Percentiles rank a stretch among this genome's conserved stretches.
Conservation (phyloP, 1,140 invertebrate species). For the Drosophila sulfurigaster region DNA sequence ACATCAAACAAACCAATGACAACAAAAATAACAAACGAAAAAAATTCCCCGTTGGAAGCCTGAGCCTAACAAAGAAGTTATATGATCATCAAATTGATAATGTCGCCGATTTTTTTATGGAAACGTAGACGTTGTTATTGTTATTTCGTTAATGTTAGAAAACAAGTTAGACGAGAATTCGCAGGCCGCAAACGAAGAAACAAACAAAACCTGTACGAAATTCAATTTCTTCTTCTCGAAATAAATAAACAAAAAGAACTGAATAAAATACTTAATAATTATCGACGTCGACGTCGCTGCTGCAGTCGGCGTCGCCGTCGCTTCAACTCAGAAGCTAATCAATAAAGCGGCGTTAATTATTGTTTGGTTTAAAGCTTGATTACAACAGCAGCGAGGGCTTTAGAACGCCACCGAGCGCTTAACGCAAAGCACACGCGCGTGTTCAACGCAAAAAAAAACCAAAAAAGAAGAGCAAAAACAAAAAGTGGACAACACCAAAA, state of each 20-base stretch:
- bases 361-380: constrained; percentile 81
- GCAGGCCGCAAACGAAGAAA: background rate
- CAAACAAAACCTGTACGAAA: constrained; percentile 52
- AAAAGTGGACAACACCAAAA: constrained; percentile 18
- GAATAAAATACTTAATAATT: constrained; percentile 30
- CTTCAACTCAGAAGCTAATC: constrained; percentile 37
- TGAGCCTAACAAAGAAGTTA: constrained; percentile 24
- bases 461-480: constrained; percentile 7
- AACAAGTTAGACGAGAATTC: constrained; percentile 66
- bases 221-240: constrained; percentile 51
- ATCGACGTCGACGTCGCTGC: background rate
- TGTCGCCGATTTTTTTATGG: constrained; percentile 24
- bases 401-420: constrained; percentile 69
- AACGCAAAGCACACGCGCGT: constrained; percentile 59
- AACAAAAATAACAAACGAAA: background rate
- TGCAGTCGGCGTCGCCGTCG: background rate
- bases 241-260: constrained; percentile 6
- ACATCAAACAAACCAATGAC: background rate
- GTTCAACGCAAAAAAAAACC: constrained; percentile 20
- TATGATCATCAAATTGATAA: constrained; percentile 37
- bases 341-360: constrained; percentile 78
- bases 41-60: constrained; percentile 26
- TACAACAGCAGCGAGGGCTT: constrained; percentile 65
- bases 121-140: constrained; percentile 31
- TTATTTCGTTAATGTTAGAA: constrained; percentile 30